A percentile compares a stretch with the other conserved stretches of the same genome.
These are phyloP conservation scores for Oconnorella tubifera DNA, from an alignment of 2,888 invertebrate species.

Conservation along the genomic window DNA sequence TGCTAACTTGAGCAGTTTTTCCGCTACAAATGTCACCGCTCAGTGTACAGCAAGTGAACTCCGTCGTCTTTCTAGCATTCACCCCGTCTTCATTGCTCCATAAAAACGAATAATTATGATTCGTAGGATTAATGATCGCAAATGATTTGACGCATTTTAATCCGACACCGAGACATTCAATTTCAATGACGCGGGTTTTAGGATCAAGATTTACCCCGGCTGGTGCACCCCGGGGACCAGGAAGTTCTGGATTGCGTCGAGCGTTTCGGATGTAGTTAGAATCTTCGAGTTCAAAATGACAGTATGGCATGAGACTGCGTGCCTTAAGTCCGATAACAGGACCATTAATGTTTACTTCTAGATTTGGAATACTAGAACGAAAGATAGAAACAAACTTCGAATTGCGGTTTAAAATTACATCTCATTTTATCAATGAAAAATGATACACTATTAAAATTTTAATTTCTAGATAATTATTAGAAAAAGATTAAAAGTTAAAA, in stretches of 20 bases:
- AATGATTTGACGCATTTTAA: constrained; percentile 42
- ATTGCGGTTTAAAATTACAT: too few species aligned
- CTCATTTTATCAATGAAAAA: too few species aligned
- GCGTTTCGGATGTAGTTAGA: constrained; percentile 63
- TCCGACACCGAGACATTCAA: constrained; percentile 43
- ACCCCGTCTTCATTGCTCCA: constrained; percentile 61
- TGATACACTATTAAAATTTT: too few species aligned
- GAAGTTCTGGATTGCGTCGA: constrained; percentile 51
- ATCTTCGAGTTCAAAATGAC: constrained; percentile 67
- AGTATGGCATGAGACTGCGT: constrained; percentile 67
- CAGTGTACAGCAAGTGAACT: constrained; percentile 63
- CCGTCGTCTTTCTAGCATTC: constrained; percentile 54
- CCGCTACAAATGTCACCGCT: constrained; percentile 65
- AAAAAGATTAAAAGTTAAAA: too few species aligned
- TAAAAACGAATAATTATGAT: constrained; percentile 62
- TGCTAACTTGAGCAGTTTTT: constrained; percentile 61
- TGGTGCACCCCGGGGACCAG: constrained; percentile 30
- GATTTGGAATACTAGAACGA: constrained; percentile 48
- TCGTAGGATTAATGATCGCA: constrained; percentile 67
- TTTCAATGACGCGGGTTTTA: constrained; percentile 64
- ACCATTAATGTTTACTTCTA: constrained; percentile 46
- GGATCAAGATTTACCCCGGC: constrained; percentile 55
- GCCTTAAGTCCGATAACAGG: constrained; percentile 59
- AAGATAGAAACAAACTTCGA: too few species aligned
- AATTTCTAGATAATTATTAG: too few species aligned